These are phyloP conservation scores for Clusia tigrina DNA, from an alignment of 2,888 invertebrate species.

Conservation along the genomic window DNA sequence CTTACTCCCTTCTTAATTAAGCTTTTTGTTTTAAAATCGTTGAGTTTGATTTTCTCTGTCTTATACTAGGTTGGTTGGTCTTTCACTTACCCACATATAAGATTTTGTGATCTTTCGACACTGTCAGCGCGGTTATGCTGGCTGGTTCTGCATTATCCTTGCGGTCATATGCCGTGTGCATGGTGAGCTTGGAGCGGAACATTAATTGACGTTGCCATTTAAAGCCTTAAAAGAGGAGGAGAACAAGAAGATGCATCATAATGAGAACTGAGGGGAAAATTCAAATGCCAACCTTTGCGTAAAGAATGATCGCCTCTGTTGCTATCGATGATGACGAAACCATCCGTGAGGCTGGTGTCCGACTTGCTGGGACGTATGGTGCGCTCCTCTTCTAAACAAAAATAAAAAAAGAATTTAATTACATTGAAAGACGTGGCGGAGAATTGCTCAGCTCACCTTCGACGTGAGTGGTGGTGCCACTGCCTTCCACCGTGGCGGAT, in stretches of 20 bases:
- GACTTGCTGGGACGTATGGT: slow-evolving; percentile 86
- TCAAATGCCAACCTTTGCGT: slow-evolving; percentile 52
- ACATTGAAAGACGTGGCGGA: background rate
- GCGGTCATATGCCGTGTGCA: slow-evolving; percentile 96
- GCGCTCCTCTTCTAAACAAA: slow-evolving; percentile 65
- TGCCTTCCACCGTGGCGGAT: slow-evolving; percentile 60
- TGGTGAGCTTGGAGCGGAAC: slow-evolving; percentile 93
- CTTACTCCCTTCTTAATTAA: no score
- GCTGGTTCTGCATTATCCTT: slow-evolving; percentile 98
- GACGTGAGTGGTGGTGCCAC: slow-evolving; percentile 44
- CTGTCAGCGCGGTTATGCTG: slow-evolving; percentile 91
- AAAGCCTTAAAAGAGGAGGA: slow-evolving; percentile 70
- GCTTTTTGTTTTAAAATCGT: no score
- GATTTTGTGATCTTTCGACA: slow-evolving; percentile 79
- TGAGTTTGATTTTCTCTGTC: no score
- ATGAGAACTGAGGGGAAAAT: background rate
- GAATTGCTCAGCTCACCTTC: slow-evolving; percentile 39
- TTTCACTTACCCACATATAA: slow-evolving; percentile 65
- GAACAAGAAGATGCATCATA: slow-evolving; percentile 9
- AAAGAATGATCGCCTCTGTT: slow-evolving; percentile 56
- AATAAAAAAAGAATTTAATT: slow-evolving; percentile 21
- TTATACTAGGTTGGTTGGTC: no score
- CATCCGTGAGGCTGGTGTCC: slow-evolving; percentile 89
- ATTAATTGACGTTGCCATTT: slow-evolving; percentile 92
- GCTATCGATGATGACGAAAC: slow-evolving; percentile 80